Evolutionary conservation across 2,888 invertebrate species (phyloP).

Genomic region (Drosophila borborema): DNA sequence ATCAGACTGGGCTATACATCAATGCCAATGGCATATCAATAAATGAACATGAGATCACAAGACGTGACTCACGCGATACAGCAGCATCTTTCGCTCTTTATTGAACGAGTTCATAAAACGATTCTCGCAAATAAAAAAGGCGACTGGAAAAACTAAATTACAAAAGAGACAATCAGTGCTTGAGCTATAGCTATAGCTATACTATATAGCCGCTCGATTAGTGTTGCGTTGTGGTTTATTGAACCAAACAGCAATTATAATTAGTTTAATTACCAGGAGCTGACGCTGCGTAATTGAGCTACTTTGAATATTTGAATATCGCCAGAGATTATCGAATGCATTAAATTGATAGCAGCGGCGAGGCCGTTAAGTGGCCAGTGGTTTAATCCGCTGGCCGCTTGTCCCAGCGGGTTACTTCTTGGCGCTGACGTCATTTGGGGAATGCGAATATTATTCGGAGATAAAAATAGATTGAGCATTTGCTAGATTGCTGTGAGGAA

Average conservation of each 20-base stretch:
- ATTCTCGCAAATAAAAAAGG: slow-evolving; percentile 19
- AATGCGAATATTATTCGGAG: slow-evolving; percentile 18
- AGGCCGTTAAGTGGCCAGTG: not conserved
- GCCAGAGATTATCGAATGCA: not conserved
- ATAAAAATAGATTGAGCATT: slow-evolving; percentile 21
- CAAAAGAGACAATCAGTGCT: not conserved
- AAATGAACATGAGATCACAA: slow-evolving; percentile 43
- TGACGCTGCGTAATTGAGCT: not conserved
- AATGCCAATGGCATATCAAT: not conserved
- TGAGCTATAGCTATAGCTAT: no score
- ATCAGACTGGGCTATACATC: slow-evolving; percentile 1
- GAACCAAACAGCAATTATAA: not conserved
- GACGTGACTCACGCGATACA: slow-evolving; percentile 21
- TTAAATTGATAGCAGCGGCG: not conserved
- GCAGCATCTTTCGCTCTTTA: not conserved
- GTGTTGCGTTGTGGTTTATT: not conserved
- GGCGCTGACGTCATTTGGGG: slow-evolving; percentile 23
- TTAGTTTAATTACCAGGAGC: not conserved
- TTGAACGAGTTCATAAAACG: slow-evolving; percentile 34
- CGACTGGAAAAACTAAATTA: not conserved
- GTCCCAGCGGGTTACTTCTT: slow-evolving; percentile 5
- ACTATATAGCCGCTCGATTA: not conserved
- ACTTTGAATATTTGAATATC: not conserved
- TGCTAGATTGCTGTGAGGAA: not conserved
- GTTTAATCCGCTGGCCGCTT: not conserved